phyloP scores from a whole-genome alignment of 2,113 vertebrate species.

The Atrichornis clamosus region DNA sequence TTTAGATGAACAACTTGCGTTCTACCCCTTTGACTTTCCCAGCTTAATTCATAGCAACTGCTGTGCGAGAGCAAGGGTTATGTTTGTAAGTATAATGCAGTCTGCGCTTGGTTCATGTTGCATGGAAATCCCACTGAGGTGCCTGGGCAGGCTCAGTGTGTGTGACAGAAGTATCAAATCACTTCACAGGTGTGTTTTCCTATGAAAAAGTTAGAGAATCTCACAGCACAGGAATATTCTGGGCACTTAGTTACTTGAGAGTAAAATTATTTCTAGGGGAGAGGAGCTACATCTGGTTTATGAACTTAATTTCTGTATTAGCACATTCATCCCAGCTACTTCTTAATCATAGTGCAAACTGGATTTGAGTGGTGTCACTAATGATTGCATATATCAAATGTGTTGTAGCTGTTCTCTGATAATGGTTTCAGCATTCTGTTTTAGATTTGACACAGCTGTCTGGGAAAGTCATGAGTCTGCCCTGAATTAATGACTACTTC shows the following conservation, averaged over 20 bases:
- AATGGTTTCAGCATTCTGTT: neutral
- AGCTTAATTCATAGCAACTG: slow-evolving; percentile 53
- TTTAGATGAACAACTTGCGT: neutral
- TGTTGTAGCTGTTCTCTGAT: neutral
- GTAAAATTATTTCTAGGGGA: neutral
- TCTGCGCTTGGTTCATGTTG: neutral
- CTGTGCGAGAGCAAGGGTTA: neutral
- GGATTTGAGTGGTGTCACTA: neutral
- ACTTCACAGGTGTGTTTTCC: neutral
- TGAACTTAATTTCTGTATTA: neutral
- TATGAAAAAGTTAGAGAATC: neutral
- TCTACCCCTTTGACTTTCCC: slow-evolving; percentile 17
- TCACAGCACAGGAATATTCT: neutral
- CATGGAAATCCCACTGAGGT: neutral
- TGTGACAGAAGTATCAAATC: neutral
- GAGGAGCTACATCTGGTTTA: neutral
- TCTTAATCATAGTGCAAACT: neutral
- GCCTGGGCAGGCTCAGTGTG: neutral
- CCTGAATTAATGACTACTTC: neutral
- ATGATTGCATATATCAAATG: neutral
- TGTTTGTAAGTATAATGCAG: neutral
- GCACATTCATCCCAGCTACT: neutral
- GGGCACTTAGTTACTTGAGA: neutral
- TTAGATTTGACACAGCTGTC: neutral
- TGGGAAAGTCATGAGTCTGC: neutral